These are phyloP conservation scores for Thalassoma bifasciatum DNA, from an alignment of 2,113 vertebrate species.

Conservation along the genomic window DNA sequence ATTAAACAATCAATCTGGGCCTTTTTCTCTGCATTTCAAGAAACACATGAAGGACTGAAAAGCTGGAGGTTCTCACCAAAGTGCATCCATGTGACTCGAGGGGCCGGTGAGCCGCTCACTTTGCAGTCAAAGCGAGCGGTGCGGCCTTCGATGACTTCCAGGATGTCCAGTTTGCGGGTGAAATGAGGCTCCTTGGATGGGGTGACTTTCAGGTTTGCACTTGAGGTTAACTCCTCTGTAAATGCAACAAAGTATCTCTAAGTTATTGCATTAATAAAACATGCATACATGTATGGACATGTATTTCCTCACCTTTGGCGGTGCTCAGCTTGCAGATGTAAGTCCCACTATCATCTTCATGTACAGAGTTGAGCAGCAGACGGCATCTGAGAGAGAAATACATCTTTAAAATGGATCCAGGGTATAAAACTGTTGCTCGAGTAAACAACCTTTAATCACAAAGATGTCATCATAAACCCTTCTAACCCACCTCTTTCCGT, in stretches of 20 bases:
- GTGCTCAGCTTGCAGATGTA: constrained; percentile 97
- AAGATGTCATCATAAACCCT: too few species aligned
- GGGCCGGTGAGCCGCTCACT: constrained; percentile 92
- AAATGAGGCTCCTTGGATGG: constrained; percentile 91
- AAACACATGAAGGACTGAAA: not conserved
- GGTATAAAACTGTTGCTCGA: too few species aligned
- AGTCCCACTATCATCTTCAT: constrained; percentile 93
- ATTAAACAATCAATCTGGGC: not conserved
- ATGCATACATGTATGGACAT: too few species aligned
- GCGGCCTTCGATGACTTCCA: constrained; percentile 92
- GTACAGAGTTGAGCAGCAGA: constrained; percentile 92
- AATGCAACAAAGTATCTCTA: not conserved
- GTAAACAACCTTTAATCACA: too few species aligned
- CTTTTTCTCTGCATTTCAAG: not conserved
- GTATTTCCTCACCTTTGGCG: constrained; percentile 91
- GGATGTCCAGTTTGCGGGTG: constrained; percentile 89
- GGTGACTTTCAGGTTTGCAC: constrained; percentile 86
- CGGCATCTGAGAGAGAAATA: constrained; percentile 78
- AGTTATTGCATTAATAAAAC: too few species aligned
- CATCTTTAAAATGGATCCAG: too few species aligned
- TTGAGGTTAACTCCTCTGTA: constrained; percentile 93
- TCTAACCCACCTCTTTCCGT: constrained; percentile 84
- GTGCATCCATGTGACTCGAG: constrained; percentile 89
- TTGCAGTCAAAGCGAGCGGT: constrained; percentile 92
- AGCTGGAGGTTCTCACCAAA: constrained; percentile 85